Conservation (phyloP, 1,140 invertebrate genomes). For the Bombus cullumanus region DNA sequence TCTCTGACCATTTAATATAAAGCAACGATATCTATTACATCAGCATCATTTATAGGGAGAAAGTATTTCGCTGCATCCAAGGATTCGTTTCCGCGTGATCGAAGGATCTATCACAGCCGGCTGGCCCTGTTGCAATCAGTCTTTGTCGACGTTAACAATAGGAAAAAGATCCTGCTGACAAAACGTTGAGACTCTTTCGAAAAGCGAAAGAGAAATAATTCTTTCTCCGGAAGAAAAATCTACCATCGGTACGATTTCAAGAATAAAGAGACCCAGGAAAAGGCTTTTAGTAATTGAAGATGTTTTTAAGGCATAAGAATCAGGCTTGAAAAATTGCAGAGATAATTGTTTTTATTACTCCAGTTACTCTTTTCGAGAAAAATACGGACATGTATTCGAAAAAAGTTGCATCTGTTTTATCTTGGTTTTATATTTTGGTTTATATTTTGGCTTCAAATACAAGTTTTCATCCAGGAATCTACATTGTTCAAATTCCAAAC, state of each 20-base stretch:
- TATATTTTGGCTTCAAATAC: neutral
- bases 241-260: slow-evolving; percentile 4
- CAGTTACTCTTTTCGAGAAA: neutral
- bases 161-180: slow-evolving; percentile 25
- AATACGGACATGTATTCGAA: neutral
- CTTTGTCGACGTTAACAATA: slow-evolving; percentile 50
- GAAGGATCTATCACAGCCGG: slow-evolving; percentile 23
- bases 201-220: slow-evolving; percentile 28
- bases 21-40: slow-evolving; percentile 35
- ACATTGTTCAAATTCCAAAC: neutral
- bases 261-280: neutral
- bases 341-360: neutral
- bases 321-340: neutral
- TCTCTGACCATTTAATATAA: slow-evolving; percentile 46
- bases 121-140: slow-evolving; percentile 39
- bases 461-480: neutral
- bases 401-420: neutral
- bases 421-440: no score
- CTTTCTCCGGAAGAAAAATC: neutral
- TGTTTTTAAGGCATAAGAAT: neutral
- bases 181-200: slow-evolving; percentile 37
- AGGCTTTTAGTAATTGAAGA: slow-evolving; percentile 3
- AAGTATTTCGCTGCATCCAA: slow-evolving; percentile 27
- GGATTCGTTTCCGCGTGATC: slow-evolving; percentile 46
- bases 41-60: slow-evolving; percentile 10